These are phyloP conservation scores for Labeo calbasu DNA, from an alignment of 2,797 vertebrate genomes.

Conservation along the genomic window DNA sequence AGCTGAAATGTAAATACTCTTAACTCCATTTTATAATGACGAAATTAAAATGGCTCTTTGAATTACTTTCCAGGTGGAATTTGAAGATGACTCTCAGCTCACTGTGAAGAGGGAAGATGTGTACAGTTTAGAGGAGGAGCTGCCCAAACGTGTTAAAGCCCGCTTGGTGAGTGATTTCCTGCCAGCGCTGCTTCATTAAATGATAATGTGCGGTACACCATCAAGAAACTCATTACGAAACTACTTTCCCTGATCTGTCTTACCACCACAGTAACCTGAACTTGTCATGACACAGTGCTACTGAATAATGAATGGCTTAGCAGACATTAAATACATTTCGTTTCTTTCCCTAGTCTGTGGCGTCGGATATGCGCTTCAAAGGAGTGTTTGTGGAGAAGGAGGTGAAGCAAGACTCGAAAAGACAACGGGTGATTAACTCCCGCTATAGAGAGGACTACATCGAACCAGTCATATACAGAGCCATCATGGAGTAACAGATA, in stretches of 20 bases:
- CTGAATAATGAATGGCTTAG: not conserved
- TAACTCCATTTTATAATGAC: not conserved
- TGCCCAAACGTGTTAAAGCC: slow-evolving; percentile 95
- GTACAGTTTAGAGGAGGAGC: slow-evolving; percentile 93
- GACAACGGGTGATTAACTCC: slow-evolving; percentile 95
- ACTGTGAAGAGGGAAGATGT: slow-evolving; percentile 93
- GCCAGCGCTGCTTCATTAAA: not conserved
- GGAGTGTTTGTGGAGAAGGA: slow-evolving; percentile 92
- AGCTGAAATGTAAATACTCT: not conserved
- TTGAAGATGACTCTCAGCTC: slow-evolving; percentile 94
- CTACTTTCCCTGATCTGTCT: not conserved
- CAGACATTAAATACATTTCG: not conserved
- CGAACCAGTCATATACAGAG: slow-evolving; percentile 90
- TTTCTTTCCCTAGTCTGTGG: slow-evolving; percentile 83
- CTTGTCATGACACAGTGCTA: not conserved
- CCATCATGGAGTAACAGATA: slow-evolving; percentile 91
- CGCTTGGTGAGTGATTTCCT: slow-evolving; percentile 81
- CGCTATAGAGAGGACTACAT: slow-evolving; percentile 96
- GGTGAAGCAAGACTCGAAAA: slow-evolving; percentile 91
- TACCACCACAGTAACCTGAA: not conserved
- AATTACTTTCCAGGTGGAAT: slow-evolving; percentile 86
- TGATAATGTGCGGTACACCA: not conserved
- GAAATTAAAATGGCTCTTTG: slow-evolving; percentile 1
- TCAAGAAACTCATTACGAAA: not conserved
- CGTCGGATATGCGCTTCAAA: slow-evolving; percentile 96